Evolutionary conservation across 1,140 invertebrate genomes (phyloP), one percentile per base, ranked within the genome.

Genomic region (Drosophila kurseongensis): DNA sequence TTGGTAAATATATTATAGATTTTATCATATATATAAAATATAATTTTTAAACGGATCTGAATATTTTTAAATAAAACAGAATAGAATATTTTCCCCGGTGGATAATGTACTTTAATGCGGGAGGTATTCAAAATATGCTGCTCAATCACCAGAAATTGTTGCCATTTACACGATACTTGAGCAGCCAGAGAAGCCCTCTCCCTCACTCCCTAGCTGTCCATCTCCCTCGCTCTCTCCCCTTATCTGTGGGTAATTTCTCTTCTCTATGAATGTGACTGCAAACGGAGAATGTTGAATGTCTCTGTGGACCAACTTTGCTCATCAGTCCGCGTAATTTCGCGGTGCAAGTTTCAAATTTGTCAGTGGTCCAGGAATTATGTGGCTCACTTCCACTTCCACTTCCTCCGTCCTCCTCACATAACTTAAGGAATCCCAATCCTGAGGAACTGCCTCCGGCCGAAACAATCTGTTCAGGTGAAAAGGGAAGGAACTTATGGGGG

Each of bases 341-440:
- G 80, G 72, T 76, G 62, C 54, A 84, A 84, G 76, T 84, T 83
- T 67, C 42, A 73, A 84, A 80, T 80, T 83, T 80, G 80, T 84
- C 81, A 80, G 77, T 65, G 67, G 65, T 50, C 69, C 72, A 52
- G 42, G 72, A 76, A 60, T 76, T 76, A 77, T 77, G 62, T 52
- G 73, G 40, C 60, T 59, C 14, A 10, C 40, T 36, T 45, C 48
- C 42, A 10, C 52, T 36, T 38, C 42, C 45, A 5, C 10, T 14
- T 23, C 23, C 23, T 4, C 23, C 16, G 13, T 5, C 13, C 2
- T 27, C 29, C 35, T 18, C 23, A 9, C 18, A 9, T 32, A 29
- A 48, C 35, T 12, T 35, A 7, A 47, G 59, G 45, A 54, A 23
- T 40, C 47, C 52, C 27, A 9, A 32, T 32, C 29, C 29, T 71